Base-by-base conservation (phyloP, 1,140 invertebrate species). In the Sarcophaga peregrina region DNA sequence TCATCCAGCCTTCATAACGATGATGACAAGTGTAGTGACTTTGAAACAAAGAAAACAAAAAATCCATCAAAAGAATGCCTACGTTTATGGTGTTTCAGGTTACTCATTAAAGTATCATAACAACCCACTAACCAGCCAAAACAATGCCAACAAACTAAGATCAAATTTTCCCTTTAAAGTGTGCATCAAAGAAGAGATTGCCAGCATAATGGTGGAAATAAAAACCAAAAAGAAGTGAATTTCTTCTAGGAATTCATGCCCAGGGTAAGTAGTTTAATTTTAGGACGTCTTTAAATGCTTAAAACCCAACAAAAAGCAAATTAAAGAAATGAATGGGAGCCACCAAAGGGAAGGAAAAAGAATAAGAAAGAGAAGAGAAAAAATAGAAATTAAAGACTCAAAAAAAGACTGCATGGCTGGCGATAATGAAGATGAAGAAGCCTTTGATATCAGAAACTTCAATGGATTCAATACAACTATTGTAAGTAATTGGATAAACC, bases 371-470 rank as follows among this genome's bases (percentile, higher is more conserved):
- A 68, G 8, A 9, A 68, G 20, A 68, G 1, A 68, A 9, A n/a
- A 68, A 68, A 68, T 20, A 37, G 62, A 68, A 68, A 68, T 20
- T n/a, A 68, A 17, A 68, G 62, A 68, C 62, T 8, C 17, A 68
- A 68, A 15, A 1, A 52, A 20, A 68, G 15, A 11, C 6, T 6
- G 15, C 11, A n/a, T 20, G 17, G 20, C 8, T 8, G 62, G n/a
- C 62, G 62, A 68, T 68, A 68, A 68, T 68, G 62, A 20, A 68
- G 62, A 68, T 68, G 17, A 68, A 68, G n/a, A 37, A 4, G 17
- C 62, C 62, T 68, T 68, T 68, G 62, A 68, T 68, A 68, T 68
- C 62, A 68, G 62, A 68, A 68, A 68, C 62, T 68, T 68, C 62
- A 25, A 68, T 68, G 20, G 62, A 68, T 68, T 68, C 62, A 20